phyloP scores from a whole-genome alignment of 2,888 invertebrate genomes.

The Caenorhabditis imperialis region DNA sequence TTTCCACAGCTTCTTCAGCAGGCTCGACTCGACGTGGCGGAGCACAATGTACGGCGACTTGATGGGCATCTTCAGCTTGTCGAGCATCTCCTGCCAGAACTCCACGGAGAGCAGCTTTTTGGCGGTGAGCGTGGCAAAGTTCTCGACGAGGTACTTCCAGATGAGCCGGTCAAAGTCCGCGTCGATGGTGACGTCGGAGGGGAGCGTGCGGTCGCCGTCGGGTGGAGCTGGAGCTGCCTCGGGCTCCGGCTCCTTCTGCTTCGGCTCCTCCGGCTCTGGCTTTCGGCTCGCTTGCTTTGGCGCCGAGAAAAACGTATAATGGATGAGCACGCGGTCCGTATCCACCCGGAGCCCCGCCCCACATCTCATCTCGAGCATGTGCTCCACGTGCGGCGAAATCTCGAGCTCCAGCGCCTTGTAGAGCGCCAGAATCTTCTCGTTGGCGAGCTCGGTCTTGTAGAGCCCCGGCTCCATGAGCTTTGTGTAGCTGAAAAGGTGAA shows the following conservation, averaged over 20 bases:
- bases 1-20: slow-evolving; percentile 10
- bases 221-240: no score
- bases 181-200: slow-evolving; percentile 1
- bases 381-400: slow-evolving; percentile 14
- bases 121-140: background rate
- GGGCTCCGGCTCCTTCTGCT: no score
- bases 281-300: background rate
- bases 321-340: background rate
- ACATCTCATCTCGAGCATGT: slow-evolving; percentile 21
- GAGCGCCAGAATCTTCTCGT: background rate
- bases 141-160: slow-evolving; percentile 9
- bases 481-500: slow-evolving; percentile 29
- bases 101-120: background rate
- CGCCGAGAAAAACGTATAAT: slow-evolving; percentile 1
- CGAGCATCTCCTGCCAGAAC: slow-evolving; percentile 15
- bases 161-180: slow-evolving; percentile 3
- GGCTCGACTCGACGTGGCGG: background rate
- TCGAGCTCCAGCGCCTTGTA: slow-evolving; percentile 12
- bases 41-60: slow-evolving; percentile 2
- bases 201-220: background rate
- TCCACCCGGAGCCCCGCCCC: slow-evolving; percentile 12
- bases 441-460: slow-evolving; percentile 11
- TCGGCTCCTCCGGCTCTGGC: no score
- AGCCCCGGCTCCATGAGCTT: slow-evolving; percentile 4
- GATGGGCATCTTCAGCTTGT: background rate